Evolutionary conservation across 2,888 invertebrate species (phyloP).

Genomic region (Leptothorax acervorum): DNA sequence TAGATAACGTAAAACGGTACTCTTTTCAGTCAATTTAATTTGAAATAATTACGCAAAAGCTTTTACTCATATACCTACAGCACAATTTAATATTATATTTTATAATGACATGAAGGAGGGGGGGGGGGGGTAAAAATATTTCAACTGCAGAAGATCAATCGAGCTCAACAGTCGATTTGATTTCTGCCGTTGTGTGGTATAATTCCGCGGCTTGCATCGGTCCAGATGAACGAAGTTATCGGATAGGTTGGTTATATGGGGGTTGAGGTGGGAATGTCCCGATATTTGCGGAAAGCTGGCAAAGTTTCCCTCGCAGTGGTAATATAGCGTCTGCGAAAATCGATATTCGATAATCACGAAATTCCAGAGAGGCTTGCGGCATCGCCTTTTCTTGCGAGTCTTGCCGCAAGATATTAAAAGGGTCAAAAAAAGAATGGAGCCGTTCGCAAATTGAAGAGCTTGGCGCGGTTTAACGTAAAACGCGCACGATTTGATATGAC

Average conservation of each 20-base stretch:
- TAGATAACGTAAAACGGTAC: neutral
- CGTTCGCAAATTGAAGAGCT: slow-evolving; percentile 13
- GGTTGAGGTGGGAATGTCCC: slow-evolving; percentile 41
- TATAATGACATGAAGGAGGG: neutral
- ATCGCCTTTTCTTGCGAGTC: slow-evolving; percentile 40
- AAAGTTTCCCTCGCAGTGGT: slow-evolving; percentile 55
- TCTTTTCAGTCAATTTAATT: slow-evolving; percentile 14
- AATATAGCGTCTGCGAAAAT: slow-evolving; percentile 56
- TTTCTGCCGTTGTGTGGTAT: slow-evolving; percentile 27
- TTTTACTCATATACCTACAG: neutral
- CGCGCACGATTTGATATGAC: neutral
- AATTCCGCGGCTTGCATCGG: slow-evolving; percentile 48
- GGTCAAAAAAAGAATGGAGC: slow-evolving; percentile 6
- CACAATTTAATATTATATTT: slow-evolving; percentile 6
- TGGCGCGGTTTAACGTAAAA: neutral
- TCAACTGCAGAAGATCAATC: slow-evolving; percentile 1
- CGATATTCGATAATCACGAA: slow-evolving; percentile 65
- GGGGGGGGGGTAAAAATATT: neutral
- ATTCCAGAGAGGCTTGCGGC: slow-evolving; percentile 54
- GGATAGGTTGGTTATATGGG: slow-evolving; percentile 32
- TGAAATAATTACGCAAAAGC: slow-evolving; percentile 22
- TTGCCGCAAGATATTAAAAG: slow-evolving; percentile 38
- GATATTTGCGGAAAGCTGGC: slow-evolving; percentile 57
- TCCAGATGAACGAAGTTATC: slow-evolving; percentile 51
- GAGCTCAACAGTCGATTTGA: slow-evolving; percentile 33